Evolutionary conservation across 2,797 vertebrate species (phyloP), one percentile per base, ranked within the genome.

Genomic region (Chromis chromis): DNA sequence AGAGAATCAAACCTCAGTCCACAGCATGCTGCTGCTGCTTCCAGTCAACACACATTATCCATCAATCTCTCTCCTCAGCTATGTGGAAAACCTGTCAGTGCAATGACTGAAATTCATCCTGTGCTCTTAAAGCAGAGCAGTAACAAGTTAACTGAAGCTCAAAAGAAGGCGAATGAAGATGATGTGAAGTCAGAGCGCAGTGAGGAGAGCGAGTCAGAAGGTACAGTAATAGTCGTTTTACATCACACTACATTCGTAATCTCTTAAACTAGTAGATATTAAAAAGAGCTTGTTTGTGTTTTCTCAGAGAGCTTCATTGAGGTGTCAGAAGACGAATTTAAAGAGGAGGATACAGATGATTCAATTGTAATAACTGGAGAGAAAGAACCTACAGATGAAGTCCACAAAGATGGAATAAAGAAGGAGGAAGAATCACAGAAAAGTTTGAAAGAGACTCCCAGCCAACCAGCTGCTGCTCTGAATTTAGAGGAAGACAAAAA

Each of bases 221-320:
- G 95, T 95, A 80, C 70, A 49, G 21, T 86, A 42, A 56, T 3
- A 58, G 0, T 1, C 1, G 2, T 42, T 40, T 36, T 11, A 74
- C 2, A 61, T 56, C n/a, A 24, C 6, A 74, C 11, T 14, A 14
- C 0, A 12, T 4, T 49, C 8, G 6, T 24, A 0, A 3, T 57
- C 22, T 50, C 14, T 42, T 49, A 14, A 65, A 63, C 21, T 13
- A 25, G 17, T 1, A 2, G n/a, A 36, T 57, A 9, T 17, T 48
- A 14, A 40, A 21, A 19, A 60, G 6, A 19, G 44, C 6, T 61
- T 22, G 11, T 54, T 0, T 28, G 3, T 70, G 2, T 85, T 54
- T 70, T 56, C 31, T 17, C 84, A 98, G 97, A 95, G 78, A 96
- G 96, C 81, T 99, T 99, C 83, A 90, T 98, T 28, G 96, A 98